Percentiles rank a stretch among this genome's conserved stretches.
Conservation (phyloP, 2,888 invertebrate species). For the Ferdinandea cuprea region DNA sequence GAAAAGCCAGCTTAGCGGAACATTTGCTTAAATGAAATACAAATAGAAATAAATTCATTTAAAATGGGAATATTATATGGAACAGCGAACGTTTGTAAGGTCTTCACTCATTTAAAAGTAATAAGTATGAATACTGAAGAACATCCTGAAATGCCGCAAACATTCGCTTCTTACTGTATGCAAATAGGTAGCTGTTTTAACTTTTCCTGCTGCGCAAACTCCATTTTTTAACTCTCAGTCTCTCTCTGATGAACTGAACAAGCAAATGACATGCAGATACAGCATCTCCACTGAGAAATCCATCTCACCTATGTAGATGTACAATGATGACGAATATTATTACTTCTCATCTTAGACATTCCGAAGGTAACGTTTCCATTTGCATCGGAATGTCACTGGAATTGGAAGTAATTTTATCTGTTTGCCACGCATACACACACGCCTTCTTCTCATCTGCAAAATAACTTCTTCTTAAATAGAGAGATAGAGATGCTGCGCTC, state of each 20-base stretch:
- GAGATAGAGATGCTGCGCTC: not conserved
- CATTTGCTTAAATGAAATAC: no score
- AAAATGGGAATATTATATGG: no score
- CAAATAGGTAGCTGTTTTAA: no score
- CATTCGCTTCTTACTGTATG: no score
- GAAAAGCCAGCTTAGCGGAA: no score
- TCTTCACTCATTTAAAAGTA: no score
- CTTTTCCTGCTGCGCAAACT: constrained; percentile 62
- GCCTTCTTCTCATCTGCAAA: constrained; percentile 4
- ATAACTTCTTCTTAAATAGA: constrained; percentile 19
- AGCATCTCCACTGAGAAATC: constrained; percentile 25
- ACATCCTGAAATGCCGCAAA: no score
- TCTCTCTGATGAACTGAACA: no score
- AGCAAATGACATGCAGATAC: constrained; percentile 9
- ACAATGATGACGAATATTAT: constrained; percentile 22
- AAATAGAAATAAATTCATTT: no score
- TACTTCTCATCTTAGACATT: constrained; percentile 67
- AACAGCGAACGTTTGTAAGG: no score
- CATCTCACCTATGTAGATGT: no score
- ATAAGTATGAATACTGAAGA: no score
- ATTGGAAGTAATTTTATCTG: constrained; percentile 20
- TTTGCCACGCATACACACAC: not conserved
- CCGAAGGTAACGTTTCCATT: constrained; percentile 69
- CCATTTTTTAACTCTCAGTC: not conserved
- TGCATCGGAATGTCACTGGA: constrained; percentile 62